phyloP scores from a whole-genome alignment of 2,797 vertebrate species.

The Chromis chromis region DNA sequence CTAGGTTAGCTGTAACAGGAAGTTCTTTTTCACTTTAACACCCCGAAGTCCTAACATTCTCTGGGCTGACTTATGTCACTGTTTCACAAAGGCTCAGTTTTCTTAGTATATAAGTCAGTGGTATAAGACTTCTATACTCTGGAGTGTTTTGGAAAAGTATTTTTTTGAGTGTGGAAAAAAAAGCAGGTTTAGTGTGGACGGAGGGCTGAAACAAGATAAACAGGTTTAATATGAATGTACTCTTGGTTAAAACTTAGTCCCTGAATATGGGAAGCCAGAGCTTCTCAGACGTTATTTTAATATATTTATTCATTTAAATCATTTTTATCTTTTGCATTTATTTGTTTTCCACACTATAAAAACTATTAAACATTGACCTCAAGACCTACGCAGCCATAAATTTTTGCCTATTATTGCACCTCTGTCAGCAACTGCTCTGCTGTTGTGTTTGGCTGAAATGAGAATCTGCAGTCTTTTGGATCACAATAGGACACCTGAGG shows the following conservation, averaged over 20 bases:
- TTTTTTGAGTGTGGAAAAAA: not conserved
- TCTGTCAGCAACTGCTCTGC: not conserved
- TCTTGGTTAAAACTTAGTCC: not conserved
- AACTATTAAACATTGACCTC: not conserved
- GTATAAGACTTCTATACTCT: not conserved
- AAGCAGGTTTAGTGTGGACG: not conserved
- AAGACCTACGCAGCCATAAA: not conserved
- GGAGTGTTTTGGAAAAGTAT: not conserved
- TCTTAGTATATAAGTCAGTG: not conserved
- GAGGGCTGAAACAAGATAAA: not conserved
- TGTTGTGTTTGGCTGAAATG: not conserved
- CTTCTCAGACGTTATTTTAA: too few species aligned
- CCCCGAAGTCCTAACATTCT: not conserved
- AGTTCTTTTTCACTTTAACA: not conserved
- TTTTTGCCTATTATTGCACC: not conserved
- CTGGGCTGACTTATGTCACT: not conserved
- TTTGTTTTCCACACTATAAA: slow-evolving; percentile 2
- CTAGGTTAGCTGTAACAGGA: not conserved
- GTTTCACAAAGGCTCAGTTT: not conserved
- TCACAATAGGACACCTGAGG: not conserved
- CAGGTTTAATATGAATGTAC: not conserved
- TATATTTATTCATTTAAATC: not conserved
- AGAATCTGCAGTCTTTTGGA: not conserved
- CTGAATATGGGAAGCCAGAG: not conserved
- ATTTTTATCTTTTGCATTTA: not conserved